Percentiles rank a stretch among this genome's conserved stretches.
Conservation (phyloP, 2,888 invertebrate genomes). For the Dryocosmus kuriphilus region DNA sequence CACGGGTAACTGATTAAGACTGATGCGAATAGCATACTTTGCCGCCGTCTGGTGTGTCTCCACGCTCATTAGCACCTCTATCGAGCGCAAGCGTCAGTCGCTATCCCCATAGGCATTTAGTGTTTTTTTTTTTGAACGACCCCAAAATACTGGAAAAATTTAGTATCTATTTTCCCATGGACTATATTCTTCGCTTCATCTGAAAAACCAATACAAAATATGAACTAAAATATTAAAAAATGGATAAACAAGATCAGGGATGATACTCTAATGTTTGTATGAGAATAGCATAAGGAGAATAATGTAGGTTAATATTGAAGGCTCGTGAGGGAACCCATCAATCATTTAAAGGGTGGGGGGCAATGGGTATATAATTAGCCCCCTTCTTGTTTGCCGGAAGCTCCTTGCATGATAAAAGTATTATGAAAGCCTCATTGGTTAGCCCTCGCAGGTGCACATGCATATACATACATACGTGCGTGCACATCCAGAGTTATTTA, state of each 20-base stretch:
- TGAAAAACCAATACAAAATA: too few species aligned
- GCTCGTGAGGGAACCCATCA: conserved; percentile 30
- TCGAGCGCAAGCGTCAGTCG: too few species aligned
- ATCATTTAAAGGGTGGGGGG: conserved; percentile 33
- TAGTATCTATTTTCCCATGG: too few species aligned
- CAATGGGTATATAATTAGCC: conserved; percentile 30
- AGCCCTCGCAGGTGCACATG: conserved; percentile 30
- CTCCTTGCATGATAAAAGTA: conserved; percentile 29
- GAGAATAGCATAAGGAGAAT: conserved; percentile 11
- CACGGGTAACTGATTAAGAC: too few species aligned
- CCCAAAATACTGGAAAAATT: too few species aligned
- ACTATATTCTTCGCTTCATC: too few species aligned
- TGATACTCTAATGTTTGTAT: neutral
- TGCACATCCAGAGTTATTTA: conserved; percentile 39
- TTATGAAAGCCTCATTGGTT: conserved; percentile 37
- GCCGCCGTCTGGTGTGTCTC: too few species aligned
- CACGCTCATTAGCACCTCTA: too few species aligned
- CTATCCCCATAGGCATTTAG: too few species aligned
- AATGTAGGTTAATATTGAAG: conserved; percentile 38
- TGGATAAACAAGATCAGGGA: neutral
- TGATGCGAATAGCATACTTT: too few species aligned
- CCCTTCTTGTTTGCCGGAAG: conserved; percentile 37
- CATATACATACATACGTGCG: conserved; percentile 8
- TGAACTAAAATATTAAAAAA: too few species aligned
- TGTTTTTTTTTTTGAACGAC: too few species aligned